Conservation (phyloP, 2,113 vertebrate species). For the Okapia johnstoni region DNA sequence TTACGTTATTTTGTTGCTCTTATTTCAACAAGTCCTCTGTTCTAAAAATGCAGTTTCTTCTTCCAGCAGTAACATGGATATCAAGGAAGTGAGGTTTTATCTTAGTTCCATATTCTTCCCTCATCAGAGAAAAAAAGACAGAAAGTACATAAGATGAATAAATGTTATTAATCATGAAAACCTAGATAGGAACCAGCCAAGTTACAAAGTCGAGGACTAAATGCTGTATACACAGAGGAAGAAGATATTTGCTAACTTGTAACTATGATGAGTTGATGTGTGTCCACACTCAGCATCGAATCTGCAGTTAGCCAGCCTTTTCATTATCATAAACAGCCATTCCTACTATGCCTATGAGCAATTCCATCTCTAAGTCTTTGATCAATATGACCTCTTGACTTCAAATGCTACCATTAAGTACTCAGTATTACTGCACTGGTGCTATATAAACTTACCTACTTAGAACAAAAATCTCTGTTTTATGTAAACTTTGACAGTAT, state of each 20-base stretch:
- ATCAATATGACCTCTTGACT: neutral
- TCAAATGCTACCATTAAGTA: neutral
- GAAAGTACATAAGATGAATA: neutral
- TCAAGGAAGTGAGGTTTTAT: neutral
- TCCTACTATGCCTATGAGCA: neutral
- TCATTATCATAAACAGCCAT: neutral
- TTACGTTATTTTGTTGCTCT: neutral
- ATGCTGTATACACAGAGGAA: neutral
- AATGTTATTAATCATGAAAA: neutral
- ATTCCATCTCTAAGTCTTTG: neutral
- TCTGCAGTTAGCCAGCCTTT: neutral
- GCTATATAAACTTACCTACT: neutral
- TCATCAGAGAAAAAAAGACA: neutral
- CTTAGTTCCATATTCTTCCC: neutral
- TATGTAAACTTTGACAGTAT: neutral
- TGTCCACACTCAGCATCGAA: neutral
- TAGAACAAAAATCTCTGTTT: neutral
- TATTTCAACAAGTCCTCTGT: neutral
- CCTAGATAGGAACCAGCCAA: neutral
- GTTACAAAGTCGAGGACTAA: neutral
- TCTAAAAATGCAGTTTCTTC: neutral
- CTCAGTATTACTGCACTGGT: neutral
- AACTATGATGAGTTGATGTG: neutral
- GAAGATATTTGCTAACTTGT: neutral
- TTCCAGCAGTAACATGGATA: neutral